Percentiles rank a stretch among this genome's conserved stretches.
Conservation (phyloP, 2,113 vertebrate species). For the Chunga burmeisteri region DNA sequence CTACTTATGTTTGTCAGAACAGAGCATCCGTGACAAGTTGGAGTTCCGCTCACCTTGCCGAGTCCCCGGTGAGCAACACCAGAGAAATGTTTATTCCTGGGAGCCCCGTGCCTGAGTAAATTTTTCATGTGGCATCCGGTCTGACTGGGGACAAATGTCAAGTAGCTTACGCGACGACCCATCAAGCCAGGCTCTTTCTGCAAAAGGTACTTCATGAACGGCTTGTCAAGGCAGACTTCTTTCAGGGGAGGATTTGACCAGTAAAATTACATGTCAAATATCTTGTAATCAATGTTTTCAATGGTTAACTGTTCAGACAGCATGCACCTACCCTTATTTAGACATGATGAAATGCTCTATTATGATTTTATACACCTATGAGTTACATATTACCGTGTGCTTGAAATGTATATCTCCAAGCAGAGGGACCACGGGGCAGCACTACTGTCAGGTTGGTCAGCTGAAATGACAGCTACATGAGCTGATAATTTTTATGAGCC, state of each 20-base stretch:
- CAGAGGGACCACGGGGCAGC: neutral
- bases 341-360: constrained; percentile 50
- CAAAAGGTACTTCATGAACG: constrained; percentile 53
- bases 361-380: constrained; percentile 25
- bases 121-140: constrained; percentile 92
- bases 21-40: constrained; percentile 98
- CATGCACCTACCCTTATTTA: constrained; percentile 65
- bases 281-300: constrained; percentile 52
- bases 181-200: constrained; percentile 79
- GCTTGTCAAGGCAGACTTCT: constrained; percentile 58
- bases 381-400: neutral
- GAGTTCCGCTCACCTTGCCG: constrained; percentile 97
- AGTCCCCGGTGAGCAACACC: constrained; percentile 86
- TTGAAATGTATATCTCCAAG: constrained; percentile 37
- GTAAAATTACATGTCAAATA: constrained; percentile 68
- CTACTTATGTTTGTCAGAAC: constrained; percentile 99
- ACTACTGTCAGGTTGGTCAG: neutral
- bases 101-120: constrained; percentile 84
- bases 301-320: constrained; percentile 52
- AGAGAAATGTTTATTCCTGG: constrained; percentile 87
- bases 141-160: constrained; percentile 93
- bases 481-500: neutral
- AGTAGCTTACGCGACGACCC: constrained; percentile 80
- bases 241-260: constrained; percentile 71
- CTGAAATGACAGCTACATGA: neutral